phyloP scores from a whole-genome alignment of 2,888 invertebrate genomes.

The Gibbula magus region DNA sequence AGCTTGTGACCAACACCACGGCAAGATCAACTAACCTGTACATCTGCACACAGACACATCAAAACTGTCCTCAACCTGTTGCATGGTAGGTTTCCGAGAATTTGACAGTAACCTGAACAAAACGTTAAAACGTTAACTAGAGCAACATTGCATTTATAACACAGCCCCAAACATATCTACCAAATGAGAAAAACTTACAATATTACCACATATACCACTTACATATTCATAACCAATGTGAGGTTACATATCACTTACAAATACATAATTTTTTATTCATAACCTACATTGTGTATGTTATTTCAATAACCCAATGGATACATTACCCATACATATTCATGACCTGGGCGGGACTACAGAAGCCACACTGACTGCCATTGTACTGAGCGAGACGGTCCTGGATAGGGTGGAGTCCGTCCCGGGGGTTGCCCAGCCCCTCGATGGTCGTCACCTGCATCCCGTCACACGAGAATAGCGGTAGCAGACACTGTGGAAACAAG shows the following conservation, averaged over 20 bases:
- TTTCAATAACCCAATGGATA: not conserved
- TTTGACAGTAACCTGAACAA: conserved; percentile 51
- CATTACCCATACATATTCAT: conserved; percentile 84
- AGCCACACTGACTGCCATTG: conserved; percentile 85
- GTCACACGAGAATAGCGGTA: conserved; percentile 37
- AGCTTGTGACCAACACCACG: not conserved
- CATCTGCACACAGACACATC: conserved; percentile 85
- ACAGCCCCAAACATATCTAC: no score
- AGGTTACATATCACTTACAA: no score
- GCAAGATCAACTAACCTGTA: conserved; percentile 74
- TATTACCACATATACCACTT: no score
- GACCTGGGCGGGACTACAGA: conserved; percentile 85
- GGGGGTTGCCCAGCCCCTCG: conserved; percentile 83
- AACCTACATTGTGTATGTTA: not conserved
- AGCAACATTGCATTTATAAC: not conserved
- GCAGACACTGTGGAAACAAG: conserved; percentile 27
- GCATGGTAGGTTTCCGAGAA: conserved; percentile 76
- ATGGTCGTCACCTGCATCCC: conserved; percentile 82
- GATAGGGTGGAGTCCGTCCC: conserved; percentile 83
- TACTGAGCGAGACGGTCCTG: conserved; percentile 81
- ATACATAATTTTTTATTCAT: not conserved
- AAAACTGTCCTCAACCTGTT: conserved; percentile 83
- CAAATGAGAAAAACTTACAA: no score
- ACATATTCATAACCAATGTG: no score
- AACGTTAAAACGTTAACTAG: not conserved